Base-by-base conservation (phyloP, 1,140 invertebrate genomes). In the Ganaspis sp. region DNA sequence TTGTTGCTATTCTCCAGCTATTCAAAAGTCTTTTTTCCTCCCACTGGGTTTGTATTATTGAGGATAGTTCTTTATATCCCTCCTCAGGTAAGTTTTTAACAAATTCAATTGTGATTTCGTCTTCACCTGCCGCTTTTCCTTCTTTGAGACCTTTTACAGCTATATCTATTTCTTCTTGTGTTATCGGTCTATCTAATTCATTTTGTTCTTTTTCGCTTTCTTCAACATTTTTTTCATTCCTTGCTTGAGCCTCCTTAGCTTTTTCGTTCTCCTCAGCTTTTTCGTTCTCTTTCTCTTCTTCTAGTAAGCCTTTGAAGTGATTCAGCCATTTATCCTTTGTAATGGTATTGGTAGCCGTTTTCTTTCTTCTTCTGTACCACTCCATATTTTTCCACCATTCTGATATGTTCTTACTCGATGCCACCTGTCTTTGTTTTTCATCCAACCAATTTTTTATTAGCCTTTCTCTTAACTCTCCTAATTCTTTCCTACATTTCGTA, bases 111-210 rank as follows among this genome's bases (percentile, higher is more conserved):
- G 75, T 77, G 9, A 88, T 80, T 9, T 82, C 81, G 76, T 87
- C 87, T 11, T 77, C 75, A 37, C 86, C 86, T 17, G 79, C 81
- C 9, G 86, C 79, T 77, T 89, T 88, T 34, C 81, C 79, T 23
- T 76, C 84, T 69, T 84, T 85, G 4, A 87, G 79, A 38, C 78
- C 77, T 71, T 73, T 80, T 64, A 87, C 77, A 9, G 84, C 82
- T 29, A 74, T 76, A 70, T 78, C 34, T 12, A 87, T 64, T 75
- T 86, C 85, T 37, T 72, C 49, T 54, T 69, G 26, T n/a, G n/a
- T 72, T 64, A 73, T 78, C 19, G 78, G 69, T 21, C 40, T 70
- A 53, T 78, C 45, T 11, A 76, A 53, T 40, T 70, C 69, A 49
- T 19, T 37, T 26, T 53, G 12, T 26, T 70, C 58, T 34, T 29